phyloP scores from a whole-genome alignment of 2,113 vertebrate species.

The Gavia stellata region DNA sequence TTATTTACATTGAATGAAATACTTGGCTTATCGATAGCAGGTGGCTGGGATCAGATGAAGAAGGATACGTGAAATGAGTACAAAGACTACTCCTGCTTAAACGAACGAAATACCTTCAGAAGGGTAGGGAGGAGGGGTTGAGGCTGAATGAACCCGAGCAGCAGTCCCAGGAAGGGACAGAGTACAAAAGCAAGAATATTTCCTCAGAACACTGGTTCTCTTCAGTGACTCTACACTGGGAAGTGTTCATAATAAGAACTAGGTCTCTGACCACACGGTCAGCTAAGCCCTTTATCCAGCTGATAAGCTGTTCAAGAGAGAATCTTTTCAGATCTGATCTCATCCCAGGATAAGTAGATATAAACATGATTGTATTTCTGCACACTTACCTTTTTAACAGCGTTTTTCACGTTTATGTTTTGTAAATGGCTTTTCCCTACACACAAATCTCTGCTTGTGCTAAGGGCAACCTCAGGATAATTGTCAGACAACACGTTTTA shows the following conservation, averaged over 20 bases:
- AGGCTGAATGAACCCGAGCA: background rate
- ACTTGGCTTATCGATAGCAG: background rate
- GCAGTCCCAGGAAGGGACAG: background rate
- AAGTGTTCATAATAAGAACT: background rate
- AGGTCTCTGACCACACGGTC: background rate
- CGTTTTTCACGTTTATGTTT: background rate
- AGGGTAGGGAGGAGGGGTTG: background rate
- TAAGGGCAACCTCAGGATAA: background rate
- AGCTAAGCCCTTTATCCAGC: slow-evolving; percentile 37
- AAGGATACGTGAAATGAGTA: background rate
- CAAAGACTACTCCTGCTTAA: slow-evolving; percentile 10
- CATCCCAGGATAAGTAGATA: background rate
- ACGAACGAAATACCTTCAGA: background rate
- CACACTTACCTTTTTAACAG: background rate
- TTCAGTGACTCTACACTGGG: background rate
- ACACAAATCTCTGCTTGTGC: background rate
- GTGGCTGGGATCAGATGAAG: background rate
- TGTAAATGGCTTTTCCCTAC: background rate
- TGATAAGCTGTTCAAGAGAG: no score
- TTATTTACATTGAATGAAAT: background rate
- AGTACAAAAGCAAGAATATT: background rate
- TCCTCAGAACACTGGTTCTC: background rate
- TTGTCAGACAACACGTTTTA: background rate
- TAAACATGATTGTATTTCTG: background rate
- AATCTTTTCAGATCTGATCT: slow-evolving; percentile 23